Percentiles rank a stretch among this genome's conserved stretches.
Evolutionary conservation across 2,888 invertebrate genomes (phyloP).

Genomic region (Lutraria lutraria): DNA sequence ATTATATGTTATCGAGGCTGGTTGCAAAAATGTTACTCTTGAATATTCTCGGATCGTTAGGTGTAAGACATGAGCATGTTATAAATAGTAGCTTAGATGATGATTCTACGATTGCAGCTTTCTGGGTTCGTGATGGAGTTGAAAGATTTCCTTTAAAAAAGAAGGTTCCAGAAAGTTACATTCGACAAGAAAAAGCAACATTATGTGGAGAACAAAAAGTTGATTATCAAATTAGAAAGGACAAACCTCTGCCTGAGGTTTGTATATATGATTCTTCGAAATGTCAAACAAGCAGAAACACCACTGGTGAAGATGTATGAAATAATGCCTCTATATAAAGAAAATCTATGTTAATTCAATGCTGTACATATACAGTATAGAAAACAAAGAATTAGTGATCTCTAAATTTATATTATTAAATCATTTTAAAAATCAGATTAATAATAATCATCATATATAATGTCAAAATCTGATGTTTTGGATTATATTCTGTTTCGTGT

Average conservation of each 20-base stretch:
- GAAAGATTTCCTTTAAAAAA: constrained; percentile 48
- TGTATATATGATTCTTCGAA: neutral
- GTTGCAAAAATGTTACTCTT: constrained; percentile 33
- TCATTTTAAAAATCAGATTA: too few relatives aligned
- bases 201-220: constrained; percentile 64
- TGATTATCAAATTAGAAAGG: constrained; percentile 90
- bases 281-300: too few relatives aligned
- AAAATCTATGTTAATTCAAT: too few relatives aligned
- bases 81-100: constrained; percentile 90
- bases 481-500: too few relatives aligned
- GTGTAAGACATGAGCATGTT: constrained; percentile 75
- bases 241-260: constrained; percentile 90
- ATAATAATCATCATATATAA: too few relatives aligned
- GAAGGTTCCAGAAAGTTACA: constrained; percentile 6
- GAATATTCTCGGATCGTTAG: constrained; percentile 41
- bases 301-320: too few relatives aligned
- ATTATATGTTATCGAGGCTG: constrained; percentile 36
- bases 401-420: too few relatives aligned
- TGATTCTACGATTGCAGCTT: constrained; percentile 93
- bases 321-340: too few relatives aligned
- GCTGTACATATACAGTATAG: too few relatives aligned
- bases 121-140: constrained; percentile 89
- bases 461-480: too few relatives aligned
- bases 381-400: too few relatives aligned
- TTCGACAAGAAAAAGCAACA: constrained; percentile 89